These are phyloP conservation scores for Prenolepis imparis DNA, from an alignment of 2,888 invertebrate genomes.

Conservation along the genomic window DNA sequence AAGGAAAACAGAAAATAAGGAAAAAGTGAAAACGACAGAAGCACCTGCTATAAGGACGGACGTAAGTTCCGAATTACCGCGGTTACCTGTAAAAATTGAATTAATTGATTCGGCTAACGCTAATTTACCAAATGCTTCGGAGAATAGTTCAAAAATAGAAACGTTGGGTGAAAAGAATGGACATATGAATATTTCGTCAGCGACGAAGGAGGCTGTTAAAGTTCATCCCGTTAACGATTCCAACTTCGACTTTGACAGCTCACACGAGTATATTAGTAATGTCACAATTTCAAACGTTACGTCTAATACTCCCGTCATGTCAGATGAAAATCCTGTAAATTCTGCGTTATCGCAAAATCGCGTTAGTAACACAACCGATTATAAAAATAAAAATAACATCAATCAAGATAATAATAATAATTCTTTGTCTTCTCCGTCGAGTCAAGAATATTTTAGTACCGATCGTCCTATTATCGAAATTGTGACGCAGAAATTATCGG, in stretches of 20 bases:
- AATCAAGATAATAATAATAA: neutral
- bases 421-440: neutral
- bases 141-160: neutral
- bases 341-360: constrained; percentile 19
- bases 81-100: neutral
- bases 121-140: neutral
- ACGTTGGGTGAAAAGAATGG: neutral
- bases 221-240: neutral
- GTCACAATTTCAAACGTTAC: neutral
- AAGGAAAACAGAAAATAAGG: constrained; percentile 4
- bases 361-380: neutral
- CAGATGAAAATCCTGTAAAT: neutral
- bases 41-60: constrained; percentile 16
- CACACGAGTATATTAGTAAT: neutral
- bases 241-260: neutral
- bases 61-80: neutral
- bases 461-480: neutral
- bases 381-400: neutral
- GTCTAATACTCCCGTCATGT: neutral
- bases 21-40: constrained; percentile 25
- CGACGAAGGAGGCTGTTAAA: neutral
- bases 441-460: neutral
- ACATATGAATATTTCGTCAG: neutral
- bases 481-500: neutral
- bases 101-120: neutral